Base-by-base conservation (phyloP, 2,888 invertebrate species). In the Ophioninae sp. region DNA sequence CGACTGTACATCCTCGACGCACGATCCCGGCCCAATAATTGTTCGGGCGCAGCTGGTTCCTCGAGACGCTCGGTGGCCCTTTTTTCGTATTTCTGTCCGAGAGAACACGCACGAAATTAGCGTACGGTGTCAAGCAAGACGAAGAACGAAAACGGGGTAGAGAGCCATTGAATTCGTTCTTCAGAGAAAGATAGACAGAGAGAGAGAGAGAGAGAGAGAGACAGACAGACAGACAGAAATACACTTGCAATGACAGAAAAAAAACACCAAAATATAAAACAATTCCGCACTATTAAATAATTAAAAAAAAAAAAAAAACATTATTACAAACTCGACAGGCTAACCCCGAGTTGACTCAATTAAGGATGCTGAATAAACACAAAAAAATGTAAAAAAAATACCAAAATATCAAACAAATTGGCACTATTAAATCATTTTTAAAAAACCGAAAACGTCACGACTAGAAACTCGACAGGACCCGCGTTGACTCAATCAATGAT, bases 61-160 rank as follows among this genome's bases (percentile, higher is more conserved):
- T 81, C 77, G 44, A 44, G 67, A 75, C 83, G 78, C 77, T 82
- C 83, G 80, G 83, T 80, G 83, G 85, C 83, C 85, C 83, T 84
- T 86, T 80, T 81, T 62, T 50, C 61, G 74, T 62, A 50, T 56
- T 75, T 74, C 70, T 64, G 59, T 74, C 61, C 68, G 30, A 69
- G 78, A 70, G 61, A 77, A 73, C 69, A 72, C 70, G 69, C 75
- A 68, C 59, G 61, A 77, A 78, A 81, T 81, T 81, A 50, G 37
- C 62, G 69, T 57, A 69, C 59, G 50, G 20, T 37, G 78, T 41
- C 68, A 69, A 81, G 57, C 20, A 20, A 68, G 62, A 72, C 23
- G 21, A 61, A 41, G 41, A 81, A 64, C 10, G 39, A 21, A 57
- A 23, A 37, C n/a, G n/a, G n/a, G n/a, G n/a, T n/a, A n/a, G n/a